Percentiles rank a stretch among this genome's conserved stretches.
Conservation (phyloP, 2,888 invertebrate genomes). For the Malachius bipustulatus region DNA sequence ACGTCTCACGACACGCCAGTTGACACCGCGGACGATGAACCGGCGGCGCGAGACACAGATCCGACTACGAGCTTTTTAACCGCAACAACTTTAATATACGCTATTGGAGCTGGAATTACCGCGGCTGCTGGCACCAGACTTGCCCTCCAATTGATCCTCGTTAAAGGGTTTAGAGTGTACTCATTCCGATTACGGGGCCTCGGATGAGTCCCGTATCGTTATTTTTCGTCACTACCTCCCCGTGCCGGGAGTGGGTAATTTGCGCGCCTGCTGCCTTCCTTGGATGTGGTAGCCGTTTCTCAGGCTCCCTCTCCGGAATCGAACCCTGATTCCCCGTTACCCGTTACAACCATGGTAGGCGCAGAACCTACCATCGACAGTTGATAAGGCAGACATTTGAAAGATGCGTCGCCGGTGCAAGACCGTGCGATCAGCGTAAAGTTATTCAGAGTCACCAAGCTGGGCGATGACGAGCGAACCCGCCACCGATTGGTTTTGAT, state of each 20-base stretch:
- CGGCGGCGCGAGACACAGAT: conserved; percentile 37
- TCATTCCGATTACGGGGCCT: conserved; percentile 45
- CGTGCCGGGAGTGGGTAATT: conserved; percentile 50
- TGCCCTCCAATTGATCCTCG: conserved; percentile 38
- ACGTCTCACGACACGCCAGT: conserved; percentile 23
- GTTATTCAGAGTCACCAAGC: conserved; percentile 41
- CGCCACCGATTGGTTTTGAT: too few species aligned
- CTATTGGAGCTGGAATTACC: conserved; percentile 60
- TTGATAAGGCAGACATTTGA: conserved; percentile 58
- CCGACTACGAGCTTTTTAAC: conserved; percentile 37
- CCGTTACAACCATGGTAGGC: conserved; percentile 56
- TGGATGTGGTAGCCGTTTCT: conserved; percentile 59
- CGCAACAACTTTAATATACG: conserved; percentile 61
- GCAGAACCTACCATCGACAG: conserved; percentile 53
- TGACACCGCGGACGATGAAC: conserved; percentile 25
- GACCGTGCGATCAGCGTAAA: conserved; percentile 35
- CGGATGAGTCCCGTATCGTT: conserved; percentile 45
- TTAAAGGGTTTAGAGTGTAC: conserved; percentile 30
- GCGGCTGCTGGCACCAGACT: conserved; percentile 61
- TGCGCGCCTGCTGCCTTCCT: conserved; percentile 62
- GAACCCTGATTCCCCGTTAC: conserved; percentile 66
- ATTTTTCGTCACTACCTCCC: conserved; percentile 57
- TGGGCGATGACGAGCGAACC: conserved; percentile 37
- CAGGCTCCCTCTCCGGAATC: conserved; percentile 61
- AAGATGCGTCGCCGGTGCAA: conserved; percentile 46